Base-by-base conservation (phyloP, 2,888 invertebrate genomes). In the Oscheius sp. region DNA sequence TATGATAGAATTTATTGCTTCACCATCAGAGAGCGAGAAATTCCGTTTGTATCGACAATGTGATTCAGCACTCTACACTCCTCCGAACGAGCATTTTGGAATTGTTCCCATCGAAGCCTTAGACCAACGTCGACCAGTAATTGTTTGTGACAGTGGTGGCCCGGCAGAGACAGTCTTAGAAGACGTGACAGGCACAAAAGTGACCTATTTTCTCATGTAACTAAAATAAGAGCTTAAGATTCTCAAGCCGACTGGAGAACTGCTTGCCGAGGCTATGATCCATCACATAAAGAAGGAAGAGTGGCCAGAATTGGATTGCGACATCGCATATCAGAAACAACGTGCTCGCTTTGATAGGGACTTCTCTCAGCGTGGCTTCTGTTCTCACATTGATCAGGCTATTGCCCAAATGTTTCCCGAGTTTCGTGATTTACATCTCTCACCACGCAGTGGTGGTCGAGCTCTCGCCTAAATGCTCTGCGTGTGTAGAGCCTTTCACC, bases 91-190 rank as follows among this genome's bases (percentile, higher is more conserved):
- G 88, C 98, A 99, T 89, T 98, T 98, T 89, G 98, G 98, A 5
- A 99, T 98, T 82, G 98, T 98, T 10, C 98, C 98, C 0, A 89
- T 99, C 66, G 98, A 99, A 89, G 96, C 96, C 0, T 96, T 98
- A 95, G 93, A 93, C 86, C 92, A 92, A 87, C 90, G 91, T 4
- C 93, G 94, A 85, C 96, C 98, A 6, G 96, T 99, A 0, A 92
- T 99, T 78, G 98, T 97, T 0, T 92, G 93, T 0, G 93, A 94
- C 84, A 94, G 93, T 84, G 98, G 98, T 23, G 98, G 98, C 0
- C 98, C 98, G 0, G 91, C 91, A 0, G 98, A 98, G 88, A 96
- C 98, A 0, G 90, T 98, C 61, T 82, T 86, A 29, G 84, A 89
- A 73, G 86, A 86, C 37, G 76, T 85, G 34, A 89, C 89, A 20